These are phyloP conservation scores for Epirrhoe alternata DNA, from an alignment of 2,888 invertebrate species.

Conservation along the genomic window DNA sequence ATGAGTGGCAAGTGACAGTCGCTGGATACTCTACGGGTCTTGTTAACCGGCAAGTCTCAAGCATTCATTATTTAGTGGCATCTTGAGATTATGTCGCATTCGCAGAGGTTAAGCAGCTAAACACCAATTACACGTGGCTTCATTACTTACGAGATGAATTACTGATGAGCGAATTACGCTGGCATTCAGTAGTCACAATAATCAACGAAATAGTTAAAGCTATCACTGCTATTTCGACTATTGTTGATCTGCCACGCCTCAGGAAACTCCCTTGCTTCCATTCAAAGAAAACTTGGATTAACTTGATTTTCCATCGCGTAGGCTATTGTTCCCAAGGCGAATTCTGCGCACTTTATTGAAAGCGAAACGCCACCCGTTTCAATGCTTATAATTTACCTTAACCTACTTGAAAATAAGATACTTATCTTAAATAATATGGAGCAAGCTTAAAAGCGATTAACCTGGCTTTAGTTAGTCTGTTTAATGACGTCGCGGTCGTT, in stretches of 20 bases:
- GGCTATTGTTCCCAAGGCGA: neutral
- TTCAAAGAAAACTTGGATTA: slow-evolving; percentile 5
- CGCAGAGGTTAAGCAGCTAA: slow-evolving; percentile 27
- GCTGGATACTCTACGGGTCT: slow-evolving; percentile 52
- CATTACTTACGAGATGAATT: slow-evolving; percentile 40
- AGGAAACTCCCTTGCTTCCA: neutral
- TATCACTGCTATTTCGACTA: slow-evolving; percentile 8
- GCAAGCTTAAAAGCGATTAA: slow-evolving; percentile 53
- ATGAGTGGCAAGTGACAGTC: slow-evolving; percentile 59
- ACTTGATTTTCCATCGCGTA: neutral
- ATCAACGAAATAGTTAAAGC: slow-evolving; percentile 25
- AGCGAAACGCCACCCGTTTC: slow-evolving; percentile 7
- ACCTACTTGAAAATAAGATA: slow-evolving; percentile 27
- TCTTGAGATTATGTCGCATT: slow-evolving; percentile 41
- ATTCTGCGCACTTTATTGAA: slow-evolving; percentile 4
- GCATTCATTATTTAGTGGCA: slow-evolving; percentile 58
- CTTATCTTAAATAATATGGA: slow-evolving; percentile 50
- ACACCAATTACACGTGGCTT: slow-evolving; percentile 34
- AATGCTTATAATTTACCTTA: slow-evolving; percentile 14
- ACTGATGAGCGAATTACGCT: slow-evolving; percentile 34
- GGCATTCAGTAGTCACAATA: slow-evolving; percentile 14
- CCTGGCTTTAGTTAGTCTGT: slow-evolving; percentile 55
- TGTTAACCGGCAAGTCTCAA: slow-evolving; percentile 49
- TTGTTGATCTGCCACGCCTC: slow-evolving; percentile 5
- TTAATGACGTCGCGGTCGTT: slow-evolving; percentile 58